Percentiles rank a stretch among this genome's conserved stretches.
phyloP scores from a whole-genome alignment of 2,888 invertebrate species.

The Hemicrepidius hirtus region DNA sequence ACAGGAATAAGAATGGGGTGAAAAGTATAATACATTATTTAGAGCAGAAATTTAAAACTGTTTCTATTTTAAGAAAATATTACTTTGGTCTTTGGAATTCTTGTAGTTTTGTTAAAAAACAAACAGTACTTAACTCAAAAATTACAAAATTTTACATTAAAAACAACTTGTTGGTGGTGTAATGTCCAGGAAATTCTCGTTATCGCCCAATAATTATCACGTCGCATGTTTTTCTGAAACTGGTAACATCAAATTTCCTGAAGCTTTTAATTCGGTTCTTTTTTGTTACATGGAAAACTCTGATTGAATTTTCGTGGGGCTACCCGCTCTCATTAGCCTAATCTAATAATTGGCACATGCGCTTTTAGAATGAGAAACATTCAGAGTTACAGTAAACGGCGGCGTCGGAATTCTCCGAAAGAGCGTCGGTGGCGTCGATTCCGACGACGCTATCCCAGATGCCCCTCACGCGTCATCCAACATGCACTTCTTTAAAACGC shows the following conservation, averaged over 20 bases:
- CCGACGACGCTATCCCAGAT: conserved; percentile 67
- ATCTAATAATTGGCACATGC: conserved; percentile 66
- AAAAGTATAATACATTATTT: too few relatives aligned
- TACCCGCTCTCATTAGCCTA: conserved; percentile 25
- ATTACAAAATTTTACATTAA: too few relatives aligned
- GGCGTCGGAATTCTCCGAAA: conserved; percentile 55
- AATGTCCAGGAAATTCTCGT: too few relatives aligned
- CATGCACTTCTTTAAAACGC: conserved; percentile 75
- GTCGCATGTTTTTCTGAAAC: too few relatives aligned
- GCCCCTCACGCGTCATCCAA: conserved; percentile 67
- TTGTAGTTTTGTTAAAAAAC: too few relatives aligned
- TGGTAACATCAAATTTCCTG: neutral
- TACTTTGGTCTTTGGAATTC: too few relatives aligned
- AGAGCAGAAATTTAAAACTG: too few relatives aligned
- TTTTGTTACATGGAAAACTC: conserved; percentile 13
- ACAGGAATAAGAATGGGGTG: too few relatives aligned
- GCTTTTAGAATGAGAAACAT: conserved; percentile 70
- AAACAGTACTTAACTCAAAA: too few relatives aligned
- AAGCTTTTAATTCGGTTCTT: neutral
- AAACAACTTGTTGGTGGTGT: too few relatives aligned
- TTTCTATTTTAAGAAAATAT: too few relatives aligned
- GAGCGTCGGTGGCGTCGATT: conserved; percentile 72
- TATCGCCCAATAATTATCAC: too few relatives aligned
- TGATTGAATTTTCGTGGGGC: conserved; percentile 32
- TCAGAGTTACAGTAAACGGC: conserved; percentile 41